Percentiles rank a stretch among this genome's conserved stretches.
Evolutionary conservation across 2,888 invertebrate genomes (phyloP).

Genomic region (Apamea anceps): DNA sequence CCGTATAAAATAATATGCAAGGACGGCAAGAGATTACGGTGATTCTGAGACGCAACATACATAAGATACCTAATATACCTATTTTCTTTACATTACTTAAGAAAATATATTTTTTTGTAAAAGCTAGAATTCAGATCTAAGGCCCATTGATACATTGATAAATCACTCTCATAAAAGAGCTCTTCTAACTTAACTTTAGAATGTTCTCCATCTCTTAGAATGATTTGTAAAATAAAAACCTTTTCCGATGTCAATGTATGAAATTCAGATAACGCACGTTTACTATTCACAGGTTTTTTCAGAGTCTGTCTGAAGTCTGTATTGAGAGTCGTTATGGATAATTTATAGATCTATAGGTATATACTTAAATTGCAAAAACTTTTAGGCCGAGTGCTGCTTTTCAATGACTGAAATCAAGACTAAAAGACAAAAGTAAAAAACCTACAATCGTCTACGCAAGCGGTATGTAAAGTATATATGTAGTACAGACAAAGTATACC

Average conservation of each 20-base stretch:
- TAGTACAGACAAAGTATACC: too few species aligned
- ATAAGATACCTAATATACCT: not conserved
- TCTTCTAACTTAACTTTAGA: not conserved
- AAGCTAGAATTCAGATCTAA: not conserved
- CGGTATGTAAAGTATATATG: not conserved
- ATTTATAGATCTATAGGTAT: not conserved
- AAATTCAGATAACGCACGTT: slow-evolving; percentile 13
- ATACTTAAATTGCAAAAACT: not conserved
- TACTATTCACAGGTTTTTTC: slow-evolving; percentile 15
- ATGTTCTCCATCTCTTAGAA: slow-evolving; percentile 19
- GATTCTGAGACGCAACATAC: slow-evolving; percentile 4
- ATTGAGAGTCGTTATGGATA: not conserved
- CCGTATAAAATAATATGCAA: slow-evolving; percentile 56
- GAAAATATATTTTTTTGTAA: not conserved
- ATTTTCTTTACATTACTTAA: not conserved
- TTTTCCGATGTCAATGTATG: slow-evolving; percentile 9
- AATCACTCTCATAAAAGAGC: slow-evolving; percentile 10
- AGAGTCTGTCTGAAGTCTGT: not conserved
- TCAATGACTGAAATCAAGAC: not conserved
- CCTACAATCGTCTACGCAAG: not conserved
- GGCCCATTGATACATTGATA: slow-evolving; percentile 16
- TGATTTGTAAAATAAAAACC: slow-evolving; percentile 14
- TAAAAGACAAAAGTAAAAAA: not conserved
- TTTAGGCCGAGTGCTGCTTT: not conserved
- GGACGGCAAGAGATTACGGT: slow-evolving; percentile 37